Conservation (phyloP, 2,888 invertebrate genomes). For the Lampropteryx suffumata region DNA sequence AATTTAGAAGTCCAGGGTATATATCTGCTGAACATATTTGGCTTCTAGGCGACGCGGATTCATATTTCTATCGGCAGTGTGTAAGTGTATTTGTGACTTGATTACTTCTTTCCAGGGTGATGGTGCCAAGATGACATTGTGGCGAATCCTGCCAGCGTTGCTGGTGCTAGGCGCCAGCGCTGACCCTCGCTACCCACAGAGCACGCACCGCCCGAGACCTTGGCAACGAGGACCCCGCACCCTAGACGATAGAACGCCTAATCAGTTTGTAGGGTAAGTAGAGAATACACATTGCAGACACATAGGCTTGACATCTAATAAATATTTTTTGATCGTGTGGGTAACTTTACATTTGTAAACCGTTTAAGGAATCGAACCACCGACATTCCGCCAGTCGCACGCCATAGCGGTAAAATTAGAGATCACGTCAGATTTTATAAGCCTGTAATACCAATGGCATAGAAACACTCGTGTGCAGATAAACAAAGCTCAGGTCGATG, state of each 20-base stretch:
- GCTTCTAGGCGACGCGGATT: too few relatives aligned
- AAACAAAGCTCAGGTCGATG: slow-evolving; percentile 23
- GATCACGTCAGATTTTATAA: not conserved
- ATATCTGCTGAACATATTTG: too few relatives aligned
- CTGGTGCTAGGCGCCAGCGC: slow-evolving; percentile 55
- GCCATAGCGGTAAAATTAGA: too few relatives aligned
- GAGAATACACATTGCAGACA: too few relatives aligned
- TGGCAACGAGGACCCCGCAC: slow-evolving; percentile 67
- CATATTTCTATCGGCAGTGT: too few relatives aligned
- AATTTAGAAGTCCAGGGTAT: too few relatives aligned
- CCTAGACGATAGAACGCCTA: slow-evolving; percentile 61
- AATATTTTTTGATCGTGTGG: too few relatives aligned
- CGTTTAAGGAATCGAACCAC: too few relatives aligned
- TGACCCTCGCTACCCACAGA: slow-evolving; percentile 53
- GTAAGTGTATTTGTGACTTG: too few relatives aligned
- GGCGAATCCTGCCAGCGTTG: slow-evolving; percentile 56
- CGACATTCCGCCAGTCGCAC: too few relatives aligned
- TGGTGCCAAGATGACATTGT: slow-evolving; percentile 74
- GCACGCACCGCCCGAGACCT: slow-evolving; percentile 53
- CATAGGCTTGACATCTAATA: too few relatives aligned
- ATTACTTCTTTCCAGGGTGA: slow-evolving; percentile 62
- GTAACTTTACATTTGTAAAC: too few relatives aligned
- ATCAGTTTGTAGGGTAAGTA: slow-evolving; percentile 72
- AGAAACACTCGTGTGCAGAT: slow-evolving; percentile 11
- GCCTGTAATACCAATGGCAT: not conserved